phyloP scores from a whole-genome alignment of 2,113 vertebrate species.

The Damaliscus lunatus region DNA sequence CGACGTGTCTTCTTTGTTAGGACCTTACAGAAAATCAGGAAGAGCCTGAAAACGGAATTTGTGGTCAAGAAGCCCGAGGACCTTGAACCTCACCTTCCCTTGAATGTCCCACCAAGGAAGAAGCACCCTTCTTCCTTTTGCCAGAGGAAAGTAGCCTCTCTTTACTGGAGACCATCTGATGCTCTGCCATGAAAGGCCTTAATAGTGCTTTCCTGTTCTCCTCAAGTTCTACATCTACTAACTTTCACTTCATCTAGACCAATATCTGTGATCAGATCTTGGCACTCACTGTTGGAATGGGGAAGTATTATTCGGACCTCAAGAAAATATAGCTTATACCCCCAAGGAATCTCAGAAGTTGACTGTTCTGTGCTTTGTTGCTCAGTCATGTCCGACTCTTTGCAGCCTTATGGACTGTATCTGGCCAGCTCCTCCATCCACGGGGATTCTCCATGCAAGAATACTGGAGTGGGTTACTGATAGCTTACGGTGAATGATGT shows the following conservation, averaged over 20 bases:
- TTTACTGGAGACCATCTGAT: background rate
- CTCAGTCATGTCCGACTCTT: fast-evolving
- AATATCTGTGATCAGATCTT: background rate
- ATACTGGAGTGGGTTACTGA: background rate
- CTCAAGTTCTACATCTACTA: background rate
- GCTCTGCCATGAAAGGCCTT: background rate
- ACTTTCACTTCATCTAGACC: background rate
- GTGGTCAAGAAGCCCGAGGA: background rate
- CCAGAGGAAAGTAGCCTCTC: background rate
- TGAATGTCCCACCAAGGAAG: background rate
- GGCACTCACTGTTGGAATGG: background rate
- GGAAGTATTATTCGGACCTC: background rate
- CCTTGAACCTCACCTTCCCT: background rate
- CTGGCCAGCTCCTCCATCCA: background rate
- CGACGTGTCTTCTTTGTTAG: fast-evolving
- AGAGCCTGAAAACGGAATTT: background rate
- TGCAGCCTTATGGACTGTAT: background rate
- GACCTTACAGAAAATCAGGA: background rate
- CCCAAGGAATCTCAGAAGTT: background rate
- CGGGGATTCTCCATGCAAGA: background rate
- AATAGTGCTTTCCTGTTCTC: background rate
- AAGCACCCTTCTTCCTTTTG: background rate
- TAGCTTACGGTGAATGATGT: background rate
- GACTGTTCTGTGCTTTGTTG: background rate
- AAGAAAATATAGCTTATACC: background rate